These are phyloP conservation scores for Leptopilina syphax DNA, from an alignment of 2,888 invertebrate genomes.

Conservation along the genomic window DNA sequence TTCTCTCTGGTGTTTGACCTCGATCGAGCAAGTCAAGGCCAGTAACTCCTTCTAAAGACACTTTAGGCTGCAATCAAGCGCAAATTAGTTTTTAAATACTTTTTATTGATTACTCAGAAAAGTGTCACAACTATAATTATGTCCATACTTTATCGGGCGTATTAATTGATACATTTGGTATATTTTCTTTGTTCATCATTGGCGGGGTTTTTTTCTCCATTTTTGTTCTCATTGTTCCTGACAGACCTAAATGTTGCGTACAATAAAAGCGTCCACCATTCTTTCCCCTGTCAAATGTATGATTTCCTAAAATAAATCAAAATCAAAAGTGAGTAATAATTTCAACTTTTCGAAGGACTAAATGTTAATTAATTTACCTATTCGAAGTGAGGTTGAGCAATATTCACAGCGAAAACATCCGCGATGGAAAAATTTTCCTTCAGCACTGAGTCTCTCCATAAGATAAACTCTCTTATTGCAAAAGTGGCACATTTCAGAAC, in stretches of 20 bases:
- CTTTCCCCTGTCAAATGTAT: constrained; percentile 74
- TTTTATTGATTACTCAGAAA: constrained; percentile 3
- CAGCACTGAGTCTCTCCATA: constrained; percentile 93
- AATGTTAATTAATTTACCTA: constrained; percentile 78
- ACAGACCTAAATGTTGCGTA: constrained; percentile 84
- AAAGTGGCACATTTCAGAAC: constrained; percentile 89
- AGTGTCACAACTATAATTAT: constrained; percentile 18
- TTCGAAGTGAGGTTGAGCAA: constrained; percentile 89
- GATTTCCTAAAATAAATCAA: constrained; percentile 67
- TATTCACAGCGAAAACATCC: constrained; percentile 96
- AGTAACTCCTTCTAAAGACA: constrained; percentile 75
- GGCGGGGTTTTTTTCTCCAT: constrained; percentile 70
- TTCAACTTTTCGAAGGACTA: neutral
- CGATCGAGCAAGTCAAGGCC: constrained; percentile 79
- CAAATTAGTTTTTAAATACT: neutral
- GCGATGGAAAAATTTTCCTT: constrained; percentile 93
- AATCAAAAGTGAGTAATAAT: neutral
- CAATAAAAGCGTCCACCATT: constrained; percentile 83
- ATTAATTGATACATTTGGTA: constrained; percentile 69
- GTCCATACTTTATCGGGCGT: constrained; percentile 76
- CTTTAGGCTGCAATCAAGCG: constrained; percentile 63
- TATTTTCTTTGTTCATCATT: constrained; percentile 73
- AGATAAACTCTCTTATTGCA: constrained; percentile 95
- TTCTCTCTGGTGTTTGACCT: constrained; percentile 86
- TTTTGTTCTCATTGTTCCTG: constrained; percentile 77